A percentile compares a stretch with the other conserved stretches of the same genome.
Evolutionary conservation across 1,140 invertebrate genomes (phyloP).

Genomic region (Lycorma delicatula): DNA sequence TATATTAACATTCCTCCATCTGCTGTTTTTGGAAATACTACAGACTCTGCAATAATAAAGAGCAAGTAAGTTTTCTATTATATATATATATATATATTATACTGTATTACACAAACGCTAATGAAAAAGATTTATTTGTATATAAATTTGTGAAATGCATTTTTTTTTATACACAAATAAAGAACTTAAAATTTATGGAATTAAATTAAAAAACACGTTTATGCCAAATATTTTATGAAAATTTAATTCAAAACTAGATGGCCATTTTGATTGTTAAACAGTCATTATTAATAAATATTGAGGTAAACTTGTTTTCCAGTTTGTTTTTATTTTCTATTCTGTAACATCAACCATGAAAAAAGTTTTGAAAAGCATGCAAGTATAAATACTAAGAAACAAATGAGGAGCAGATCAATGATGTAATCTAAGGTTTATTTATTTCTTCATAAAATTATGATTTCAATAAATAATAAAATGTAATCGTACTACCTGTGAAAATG

Average conservation of each 20-base stretch:
- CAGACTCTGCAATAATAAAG: constrained; percentile 15
- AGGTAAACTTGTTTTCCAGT: no score
- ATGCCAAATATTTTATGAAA: background rate
- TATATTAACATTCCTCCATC: constrained; percentile 20
- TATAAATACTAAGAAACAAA: background rate
- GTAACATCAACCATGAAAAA: no score
- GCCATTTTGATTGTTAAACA: no score
- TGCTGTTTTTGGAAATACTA: constrained; percentile 22
- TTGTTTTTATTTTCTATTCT: no score
- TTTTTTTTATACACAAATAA: background rate
- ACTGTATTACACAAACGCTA: background rate
- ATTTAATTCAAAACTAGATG: background rate
- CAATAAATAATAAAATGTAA: background rate
- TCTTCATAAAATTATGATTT: background rate
- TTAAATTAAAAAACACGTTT: background rate
- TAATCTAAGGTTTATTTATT: background rate
- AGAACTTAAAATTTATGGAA: background rate
- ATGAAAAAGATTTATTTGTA: background rate
- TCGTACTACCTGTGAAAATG: background rate
- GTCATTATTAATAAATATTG: no score
- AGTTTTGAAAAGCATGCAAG: background rate
- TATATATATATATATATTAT: background rate
- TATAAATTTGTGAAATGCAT: background rate
- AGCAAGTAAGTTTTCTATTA: background rate
- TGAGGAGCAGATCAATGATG: background rate